Evolutionary conservation across 2,888 invertebrate genomes (phyloP).

Genomic region (Drosophila buzzatii): DNA sequence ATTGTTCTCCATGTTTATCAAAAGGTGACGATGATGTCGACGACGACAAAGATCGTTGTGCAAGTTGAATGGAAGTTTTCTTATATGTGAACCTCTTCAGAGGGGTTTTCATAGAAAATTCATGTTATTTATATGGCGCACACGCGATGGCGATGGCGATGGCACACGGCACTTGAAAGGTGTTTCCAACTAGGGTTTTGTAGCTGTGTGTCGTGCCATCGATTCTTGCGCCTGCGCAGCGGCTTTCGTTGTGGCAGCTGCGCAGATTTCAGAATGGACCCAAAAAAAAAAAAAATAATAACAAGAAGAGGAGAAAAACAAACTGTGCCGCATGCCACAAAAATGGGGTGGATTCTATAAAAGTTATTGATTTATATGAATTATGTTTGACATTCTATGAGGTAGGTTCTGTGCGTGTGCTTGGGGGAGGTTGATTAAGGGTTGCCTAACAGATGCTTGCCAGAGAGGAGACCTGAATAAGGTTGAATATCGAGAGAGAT

Average conservation of each 20-base stretch:
- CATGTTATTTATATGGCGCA: conserved; percentile 63
- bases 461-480: neutral
- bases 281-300: neutral
- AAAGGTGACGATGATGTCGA: conserved; percentile 45
- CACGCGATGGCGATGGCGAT: conserved; percentile 62
- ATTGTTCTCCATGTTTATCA: conserved; percentile 56
- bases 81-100: conserved; percentile 38
- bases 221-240: conserved; percentile 39
- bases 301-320: neutral
- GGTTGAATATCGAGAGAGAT: neutral
- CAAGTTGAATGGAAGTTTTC: conserved; percentile 69
- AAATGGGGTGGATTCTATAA: conserved; percentile 49
- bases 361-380: conserved; percentile 40
- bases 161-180: conserved; percentile 48
- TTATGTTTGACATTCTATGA: conserved; percentile 50
- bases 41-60: conserved; percentile 20
- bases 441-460: conserved; percentile 29
- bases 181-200: conserved; percentile 44
- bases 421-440: conserved; percentile 17
- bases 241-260: conserved; percentile 57
- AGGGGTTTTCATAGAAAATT: conserved; percentile 66
- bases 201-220: conserved; percentile 15
- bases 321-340: conserved; percentile 45
- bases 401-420: conserved; percentile 12
- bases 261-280: conserved; percentile 58